phyloP scores from a whole-genome alignment of 2,888 invertebrate genomes.

The Sinhomidia bicolor region DNA sequence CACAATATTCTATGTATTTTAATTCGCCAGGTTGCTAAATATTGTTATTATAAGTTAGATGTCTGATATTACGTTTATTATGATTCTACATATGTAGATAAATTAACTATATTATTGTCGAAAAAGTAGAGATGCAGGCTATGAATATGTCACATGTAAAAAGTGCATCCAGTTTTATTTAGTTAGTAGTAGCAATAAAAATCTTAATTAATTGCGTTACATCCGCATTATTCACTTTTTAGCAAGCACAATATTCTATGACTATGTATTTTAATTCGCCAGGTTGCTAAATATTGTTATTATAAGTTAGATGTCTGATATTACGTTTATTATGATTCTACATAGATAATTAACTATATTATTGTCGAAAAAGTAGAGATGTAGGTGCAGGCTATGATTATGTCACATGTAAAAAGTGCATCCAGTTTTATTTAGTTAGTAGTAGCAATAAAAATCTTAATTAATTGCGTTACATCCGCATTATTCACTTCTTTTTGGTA shows the following conservation, averaged over 20 bases:
- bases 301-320: neutral
- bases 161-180: too few relatives aligned
- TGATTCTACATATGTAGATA: neutral
- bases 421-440: too few relatives aligned
- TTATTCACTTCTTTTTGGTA: too few relatives aligned
- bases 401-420: too few relatives aligned
- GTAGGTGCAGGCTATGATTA: neutral
- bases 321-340: neutral
- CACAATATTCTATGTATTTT: constrained; percentile 11
- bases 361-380: neutral
- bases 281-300: neutral
- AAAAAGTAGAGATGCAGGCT: neutral
- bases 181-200: too few relatives aligned
- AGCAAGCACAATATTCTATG: constrained; percentile 6
- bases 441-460: too few relatives aligned
- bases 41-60: neutral
- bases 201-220: too few relatives aligned
- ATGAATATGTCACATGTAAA: too few relatives aligned
- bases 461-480: too few relatives aligned
- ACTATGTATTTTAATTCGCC: neutral
- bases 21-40: neutral
- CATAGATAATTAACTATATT: neutral
- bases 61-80: neutral
- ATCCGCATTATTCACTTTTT: too few relatives aligned
- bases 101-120: neutral